Evolutionary conservation across 2,888 invertebrate species (phyloP).

Genomic region (Eupithecia insigniata): DNA sequence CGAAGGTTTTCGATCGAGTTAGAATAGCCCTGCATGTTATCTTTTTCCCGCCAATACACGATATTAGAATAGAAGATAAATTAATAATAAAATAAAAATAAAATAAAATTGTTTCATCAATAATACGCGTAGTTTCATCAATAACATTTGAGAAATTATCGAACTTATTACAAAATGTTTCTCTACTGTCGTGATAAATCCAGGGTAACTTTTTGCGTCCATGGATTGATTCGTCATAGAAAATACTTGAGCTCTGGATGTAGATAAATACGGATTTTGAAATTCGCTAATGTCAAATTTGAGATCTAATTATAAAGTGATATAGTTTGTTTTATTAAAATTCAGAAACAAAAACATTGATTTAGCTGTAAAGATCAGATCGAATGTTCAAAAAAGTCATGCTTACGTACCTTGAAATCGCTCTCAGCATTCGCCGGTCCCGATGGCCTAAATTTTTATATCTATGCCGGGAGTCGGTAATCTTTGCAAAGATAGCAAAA

Average conservation of each 20-base stretch:
- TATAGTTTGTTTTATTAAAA: background rate
- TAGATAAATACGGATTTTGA: background rate
- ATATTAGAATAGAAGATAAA: too few relatives aligned
- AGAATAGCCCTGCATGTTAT: too few relatives aligned
- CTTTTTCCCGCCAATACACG: background rate
- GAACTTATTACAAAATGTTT: background rate
- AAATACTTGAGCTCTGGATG: background rate
- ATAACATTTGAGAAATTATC: too few relatives aligned
- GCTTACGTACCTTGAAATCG: slow-evolving; percentile 23
- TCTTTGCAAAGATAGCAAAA: background rate
- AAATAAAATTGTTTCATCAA: too few relatives aligned
- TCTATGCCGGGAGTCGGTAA: background rate
- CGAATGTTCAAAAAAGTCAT: slow-evolving; percentile 4
- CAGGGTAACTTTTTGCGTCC: background rate
- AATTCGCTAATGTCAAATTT: background rate
- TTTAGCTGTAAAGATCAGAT: slow-evolving; percentile 3
- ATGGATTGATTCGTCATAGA: background rate
- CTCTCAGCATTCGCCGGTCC: background rate
- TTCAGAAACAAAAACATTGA: background rate
- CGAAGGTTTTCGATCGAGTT: too few relatives aligned
- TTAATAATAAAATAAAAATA: too few relatives aligned
- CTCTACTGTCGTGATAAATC: background rate
- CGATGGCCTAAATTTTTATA: background rate
- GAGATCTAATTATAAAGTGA: background rate
- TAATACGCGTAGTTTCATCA: too few relatives aligned